These are phyloP conservation scores for Apamea crenata DNA, from an alignment of 2,888 invertebrate genomes.

Conservation along the genomic window DNA sequence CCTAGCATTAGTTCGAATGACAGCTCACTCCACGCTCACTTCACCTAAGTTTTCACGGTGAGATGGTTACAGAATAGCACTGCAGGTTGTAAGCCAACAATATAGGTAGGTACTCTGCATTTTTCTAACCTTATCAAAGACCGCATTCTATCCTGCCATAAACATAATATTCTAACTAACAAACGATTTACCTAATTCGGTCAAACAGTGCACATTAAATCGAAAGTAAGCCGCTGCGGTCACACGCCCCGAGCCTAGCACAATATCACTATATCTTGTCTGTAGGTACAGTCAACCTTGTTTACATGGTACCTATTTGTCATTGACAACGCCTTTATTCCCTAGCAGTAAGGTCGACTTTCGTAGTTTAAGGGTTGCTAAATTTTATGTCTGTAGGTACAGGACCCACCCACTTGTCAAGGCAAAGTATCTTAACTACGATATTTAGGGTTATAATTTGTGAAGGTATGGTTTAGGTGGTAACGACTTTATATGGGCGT, in stretches of 20 bases:
- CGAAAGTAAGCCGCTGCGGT: slow-evolving; percentile 50
- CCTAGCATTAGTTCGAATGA: too few relatives aligned
- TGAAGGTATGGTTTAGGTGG: slow-evolving; percentile 5
- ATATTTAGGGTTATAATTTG: slow-evolving; percentile 44
- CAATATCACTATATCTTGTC: slow-evolving; percentile 52
- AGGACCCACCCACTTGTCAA: slow-evolving; percentile 48
- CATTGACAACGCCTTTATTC: neutral
- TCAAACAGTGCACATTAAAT: slow-evolving; percentile 19
- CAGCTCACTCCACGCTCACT: too few relatives aligned
- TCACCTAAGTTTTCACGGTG: too few relatives aligned
- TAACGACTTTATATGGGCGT: neutral
- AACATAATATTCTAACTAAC: slow-evolving; percentile 19
- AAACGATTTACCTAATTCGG: slow-evolving; percentile 46
- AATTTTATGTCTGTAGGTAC: slow-evolving; percentile 3
- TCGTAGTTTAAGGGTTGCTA: neutral
- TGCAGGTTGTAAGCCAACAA: too few relatives aligned
- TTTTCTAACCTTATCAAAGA: neutral
- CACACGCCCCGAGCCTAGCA: slow-evolving; percentile 43
- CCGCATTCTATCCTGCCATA: neutral
- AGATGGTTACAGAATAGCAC: too few relatives aligned
- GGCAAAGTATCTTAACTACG: slow-evolving; percentile 39
- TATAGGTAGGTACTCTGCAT: too few relatives aligned
- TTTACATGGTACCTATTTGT: neutral
- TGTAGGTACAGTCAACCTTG: slow-evolving; percentile 1
- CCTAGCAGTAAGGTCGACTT: neutral